Evolutionary conservation across 1,140 invertebrate genomes (phyloP).

Genomic region (Atta colombica): DNA sequence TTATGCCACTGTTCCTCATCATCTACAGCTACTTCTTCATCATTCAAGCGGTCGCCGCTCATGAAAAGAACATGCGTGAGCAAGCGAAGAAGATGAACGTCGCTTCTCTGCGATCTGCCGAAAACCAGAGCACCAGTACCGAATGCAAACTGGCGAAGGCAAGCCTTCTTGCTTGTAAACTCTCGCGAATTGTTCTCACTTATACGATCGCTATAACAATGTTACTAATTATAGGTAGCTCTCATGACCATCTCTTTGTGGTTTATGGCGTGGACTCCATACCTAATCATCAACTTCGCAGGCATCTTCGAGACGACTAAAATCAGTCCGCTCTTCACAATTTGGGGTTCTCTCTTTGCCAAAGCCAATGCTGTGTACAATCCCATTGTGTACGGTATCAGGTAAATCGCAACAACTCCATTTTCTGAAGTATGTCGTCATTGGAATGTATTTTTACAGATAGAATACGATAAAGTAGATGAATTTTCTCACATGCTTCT

Average conservation of each 20-base stretch:
- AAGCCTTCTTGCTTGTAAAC: slow-evolving; percentile 30
- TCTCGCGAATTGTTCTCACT: background rate
- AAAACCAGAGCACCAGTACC: slow-evolving; percentile 89
- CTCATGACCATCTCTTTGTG: slow-evolving; percentile 93
- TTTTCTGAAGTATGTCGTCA: slow-evolving; percentile 13
- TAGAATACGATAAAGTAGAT: slow-evolving; percentile 33
- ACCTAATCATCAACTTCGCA: slow-evolving; percentile 92
- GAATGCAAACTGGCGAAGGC: slow-evolving; percentile 93
- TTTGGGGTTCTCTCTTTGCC: slow-evolving; percentile 93
- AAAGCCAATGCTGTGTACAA: slow-evolving; percentile 94
- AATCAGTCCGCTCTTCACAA: slow-evolving; percentile 91
- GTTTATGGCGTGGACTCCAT: slow-evolving; percentile 95
- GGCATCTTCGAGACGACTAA: slow-evolving; percentile 90
- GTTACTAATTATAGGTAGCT: slow-evolving; percentile 87
- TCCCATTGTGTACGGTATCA: slow-evolving; percentile 94
- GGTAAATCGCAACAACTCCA: slow-evolving; percentile 82
- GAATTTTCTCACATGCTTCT: background rate
- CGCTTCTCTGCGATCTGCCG: slow-evolving; percentile 90
- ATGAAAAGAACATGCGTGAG: slow-evolving; percentile 93
- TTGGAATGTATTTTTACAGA: slow-evolving; percentile 42
- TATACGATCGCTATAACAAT: background rate
- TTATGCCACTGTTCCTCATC: slow-evolving; percentile 90
- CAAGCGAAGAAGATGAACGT: slow-evolving; percentile 96
- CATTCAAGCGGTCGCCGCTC: slow-evolving; percentile 91
- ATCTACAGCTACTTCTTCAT: slow-evolving; percentile 94